Base-by-base conservation (phyloP, 2,888 invertebrate species). In the Cylloceria caligata region DNA sequence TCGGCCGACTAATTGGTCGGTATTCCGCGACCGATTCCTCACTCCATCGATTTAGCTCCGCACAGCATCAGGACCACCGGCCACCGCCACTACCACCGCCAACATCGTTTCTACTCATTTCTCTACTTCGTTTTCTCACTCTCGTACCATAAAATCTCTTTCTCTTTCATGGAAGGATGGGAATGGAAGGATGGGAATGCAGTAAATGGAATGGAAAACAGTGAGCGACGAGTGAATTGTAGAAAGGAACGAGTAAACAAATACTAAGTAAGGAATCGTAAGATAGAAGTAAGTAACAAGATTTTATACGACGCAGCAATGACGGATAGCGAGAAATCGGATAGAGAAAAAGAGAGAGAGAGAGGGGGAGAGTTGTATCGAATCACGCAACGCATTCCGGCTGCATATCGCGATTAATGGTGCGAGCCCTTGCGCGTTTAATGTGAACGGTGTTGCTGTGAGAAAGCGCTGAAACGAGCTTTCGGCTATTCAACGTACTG, bases 1-100 rank as follows among this genome's bases (percentile, higher is more conserved):
- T 92, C 91, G 89, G 86, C 87, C 87, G 87, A 89, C 92, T 92
- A 92, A 92, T 92, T 92, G 91, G 89, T 90, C 88, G 88, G 88
- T 88, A 88, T 88, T 89, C 90, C 88, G 87, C 88, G 89, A 88
- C 89, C 86, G 88, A 88, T 87, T 89, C 86, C 85, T 85, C 87
- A 86, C 87, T 86, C 86, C 86, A 87, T 88, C 88, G 87, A 87
- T 83, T 87, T 84, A 45, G 30, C 71, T 36, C 68, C 62, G 34
- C 34, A n/a, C n/a, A 7, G 30, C 57, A 30, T 34, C 57, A 9
- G 57, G 9, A 60, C 19, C 57, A 30, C 11, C 57, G 27, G 16
- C 49, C 71, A 52, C 36, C 62, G 34, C 36, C 47, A 69, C n/a
- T 55, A 57, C 13, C 42, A 68, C 39, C 62, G 45, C 9, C 24